Percentiles rank a stretch among this genome's conserved stretches.
These are phyloP conservation scores for Andrena minutula DNA, from an alignment of 2,888 invertebrate genomes.

Conservation along the genomic window DNA sequence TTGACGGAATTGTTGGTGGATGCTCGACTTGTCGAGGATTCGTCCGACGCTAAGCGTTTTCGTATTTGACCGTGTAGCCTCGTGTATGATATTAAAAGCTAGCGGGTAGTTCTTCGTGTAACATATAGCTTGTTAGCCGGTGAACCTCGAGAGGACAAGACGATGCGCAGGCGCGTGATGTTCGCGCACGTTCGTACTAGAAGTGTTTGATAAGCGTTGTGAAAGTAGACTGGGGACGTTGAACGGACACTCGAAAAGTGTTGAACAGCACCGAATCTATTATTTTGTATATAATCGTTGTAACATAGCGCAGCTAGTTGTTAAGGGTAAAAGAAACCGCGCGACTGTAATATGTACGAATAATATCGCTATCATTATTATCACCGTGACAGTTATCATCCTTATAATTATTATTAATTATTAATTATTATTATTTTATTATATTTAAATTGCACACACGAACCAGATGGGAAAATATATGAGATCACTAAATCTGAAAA, in stretches of 20 bases:
- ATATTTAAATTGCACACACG: constrained; percentile 80
- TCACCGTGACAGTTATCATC: constrained; percentile 73
- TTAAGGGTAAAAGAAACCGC: constrained; percentile 53
- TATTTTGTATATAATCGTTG: constrained; percentile 82
- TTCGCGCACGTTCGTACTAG: constrained; percentile 68
- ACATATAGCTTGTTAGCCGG: constrained; percentile 60
- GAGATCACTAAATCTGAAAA: constrained; percentile 72
- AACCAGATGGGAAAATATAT: constrained; percentile 78
- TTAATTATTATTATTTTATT: constrained; percentile 74
- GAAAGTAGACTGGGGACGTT: constrained; percentile 75
- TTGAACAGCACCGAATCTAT: constrained; percentile 57
- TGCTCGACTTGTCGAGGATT: background rate
- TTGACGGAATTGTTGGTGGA: constrained; percentile 11
- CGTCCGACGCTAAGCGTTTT: constrained; percentile 48
- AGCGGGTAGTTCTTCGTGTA: constrained; percentile 66
- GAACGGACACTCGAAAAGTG: constrained; percentile 29
- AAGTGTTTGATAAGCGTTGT: constrained; percentile 80
- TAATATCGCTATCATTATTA: constrained; percentile 67
- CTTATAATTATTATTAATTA: constrained; percentile 72
- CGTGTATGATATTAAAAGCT: constrained; percentile 64
- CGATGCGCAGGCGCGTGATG: constrained; percentile 45
- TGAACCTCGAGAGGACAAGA: constrained; percentile 29
- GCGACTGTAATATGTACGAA: constrained; percentile 63
- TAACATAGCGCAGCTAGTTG: constrained; percentile 69
- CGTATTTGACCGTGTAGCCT: constrained; percentile 67